Conservation (phyloP, 2,888 invertebrate genomes). For the Pedicia rivosa region DNA sequence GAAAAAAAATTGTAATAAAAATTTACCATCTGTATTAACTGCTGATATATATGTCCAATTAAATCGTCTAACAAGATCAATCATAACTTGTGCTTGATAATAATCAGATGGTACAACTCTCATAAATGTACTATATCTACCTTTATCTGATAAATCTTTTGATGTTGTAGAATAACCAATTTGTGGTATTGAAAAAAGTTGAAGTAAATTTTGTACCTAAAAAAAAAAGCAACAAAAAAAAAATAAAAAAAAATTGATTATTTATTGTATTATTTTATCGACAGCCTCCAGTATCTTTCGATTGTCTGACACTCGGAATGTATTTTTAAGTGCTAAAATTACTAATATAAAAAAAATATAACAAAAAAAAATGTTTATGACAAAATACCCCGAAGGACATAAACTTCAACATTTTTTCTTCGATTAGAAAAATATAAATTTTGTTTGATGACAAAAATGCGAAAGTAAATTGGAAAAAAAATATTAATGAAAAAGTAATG, state of each 20-base stretch:
- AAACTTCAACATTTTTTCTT: background rate
- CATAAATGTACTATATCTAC: constrained; percentile 57
- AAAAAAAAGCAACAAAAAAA: background rate
- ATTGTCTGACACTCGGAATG: no score
- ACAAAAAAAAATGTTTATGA: background rate
- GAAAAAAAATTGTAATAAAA: constrained; percentile 8
- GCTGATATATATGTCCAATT: constrained; percentile 70
- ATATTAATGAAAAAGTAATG: no score
- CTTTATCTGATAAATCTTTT: constrained; percentile 57
- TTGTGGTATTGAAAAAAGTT: constrained; percentile 48
- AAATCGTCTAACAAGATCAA: constrained; percentile 45
- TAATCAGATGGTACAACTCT: constrained; percentile 64
- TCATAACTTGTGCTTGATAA: constrained; percentile 57
- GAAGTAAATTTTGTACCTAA: constrained; percentile 48
- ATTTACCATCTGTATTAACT: constrained; percentile 56
- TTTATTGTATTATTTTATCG: no score
- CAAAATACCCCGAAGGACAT: background rate
- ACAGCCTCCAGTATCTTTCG: no score
- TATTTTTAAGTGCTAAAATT: no score
- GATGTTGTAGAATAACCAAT: constrained; percentile 66
- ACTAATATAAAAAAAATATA: background rate
- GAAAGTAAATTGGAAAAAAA: no score
- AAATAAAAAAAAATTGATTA: no score
- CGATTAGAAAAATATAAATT: no score
- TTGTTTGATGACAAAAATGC: no score